Conservation (phyloP, 1,140 invertebrate species). For the Sipha flava region DNA sequence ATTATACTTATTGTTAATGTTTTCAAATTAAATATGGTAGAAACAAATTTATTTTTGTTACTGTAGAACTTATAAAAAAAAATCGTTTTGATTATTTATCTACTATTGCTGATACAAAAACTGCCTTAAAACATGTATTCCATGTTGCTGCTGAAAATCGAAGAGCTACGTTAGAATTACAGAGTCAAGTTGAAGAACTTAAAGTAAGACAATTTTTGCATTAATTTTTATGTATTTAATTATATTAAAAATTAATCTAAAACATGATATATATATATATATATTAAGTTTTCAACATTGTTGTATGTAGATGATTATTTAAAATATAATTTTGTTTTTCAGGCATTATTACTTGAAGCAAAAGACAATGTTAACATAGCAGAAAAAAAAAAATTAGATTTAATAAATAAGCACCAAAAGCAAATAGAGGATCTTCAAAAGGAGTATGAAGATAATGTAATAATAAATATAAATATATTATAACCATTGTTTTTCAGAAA, state of each 20-base stretch:
- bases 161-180: conserved; percentile 25
- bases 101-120: conserved; percentile 58
- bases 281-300: too few species aligned
- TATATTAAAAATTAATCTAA: too few species aligned
- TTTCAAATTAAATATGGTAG: too few species aligned
- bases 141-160: conserved; percentile 47
- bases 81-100: conserved; percentile 56
- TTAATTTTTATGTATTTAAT: too few species aligned
- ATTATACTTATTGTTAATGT: too few species aligned
- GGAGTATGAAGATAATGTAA: conserved; percentile 28
- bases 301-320: too few species aligned
- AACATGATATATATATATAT: too few species aligned
- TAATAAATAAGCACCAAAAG: conserved; percentile 24
- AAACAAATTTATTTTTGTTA: too few species aligned
- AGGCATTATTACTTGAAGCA: conserved; percentile 22
- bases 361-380: not conserved
- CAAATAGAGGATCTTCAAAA: conserved; percentile 11
- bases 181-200: conserved; percentile 28
- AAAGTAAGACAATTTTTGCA: conserved; percentile 19
- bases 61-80: conserved; percentile 51
- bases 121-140: conserved; percentile 52
- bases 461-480: too few species aligned
- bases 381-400: conserved; percentile 16
- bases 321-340: not conserved
- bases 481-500: too few species aligned